These are phyloP conservation scores for Drosophila repletoides DNA, from an alignment of 1,140 invertebrate genomes.

Conservation along the genomic window DNA sequence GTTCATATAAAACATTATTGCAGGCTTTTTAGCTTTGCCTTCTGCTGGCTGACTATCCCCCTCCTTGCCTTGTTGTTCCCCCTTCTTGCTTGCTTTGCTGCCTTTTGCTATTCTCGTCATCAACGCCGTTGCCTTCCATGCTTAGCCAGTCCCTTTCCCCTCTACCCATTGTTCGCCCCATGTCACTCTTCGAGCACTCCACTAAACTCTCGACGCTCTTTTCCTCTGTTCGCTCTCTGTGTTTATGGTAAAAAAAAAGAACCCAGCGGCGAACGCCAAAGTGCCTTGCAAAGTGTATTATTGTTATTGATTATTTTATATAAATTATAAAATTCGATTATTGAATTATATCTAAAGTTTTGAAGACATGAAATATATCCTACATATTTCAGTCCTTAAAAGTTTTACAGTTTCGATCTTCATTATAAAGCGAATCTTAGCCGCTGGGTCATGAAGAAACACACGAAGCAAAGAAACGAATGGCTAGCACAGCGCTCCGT, in stretches of 20 bases:
- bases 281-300: too few relatives aligned
- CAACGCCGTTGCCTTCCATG: slow-evolving; percentile 41
- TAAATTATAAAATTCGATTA: too few relatives aligned
- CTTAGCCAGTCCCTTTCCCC: not conserved
- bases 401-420: too few relatives aligned
- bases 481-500: slow-evolving; percentile 31
- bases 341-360: too few relatives aligned
- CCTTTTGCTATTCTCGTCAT: slow-evolving; percentile 76
- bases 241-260: slow-evolving; percentile 36
- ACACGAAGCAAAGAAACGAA: slow-evolving; percentile 52
- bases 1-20: slow-evolving; percentile 58
- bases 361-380: too few relatives aligned
- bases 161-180: not conserved
- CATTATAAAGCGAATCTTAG: too few relatives aligned
- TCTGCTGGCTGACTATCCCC: slow-evolving; percentile 27
- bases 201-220: slow-evolving; percentile 32
- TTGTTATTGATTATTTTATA: too few relatives aligned
- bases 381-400: too few relatives aligned
- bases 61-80: too few relatives aligned
- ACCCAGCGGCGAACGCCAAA: slow-evolving; percentile 43
- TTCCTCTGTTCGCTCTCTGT: slow-evolving; percentile 23
- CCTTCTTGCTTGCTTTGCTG: too few relatives aligned
- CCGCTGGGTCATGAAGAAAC: too few relatives aligned
- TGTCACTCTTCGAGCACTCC: slow-evolving; percentile 11
- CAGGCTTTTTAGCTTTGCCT: slow-evolving; percentile 51